Base-by-base conservation (phyloP, 2,113 vertebrate species). In the Callionymus lyra region DNA sequence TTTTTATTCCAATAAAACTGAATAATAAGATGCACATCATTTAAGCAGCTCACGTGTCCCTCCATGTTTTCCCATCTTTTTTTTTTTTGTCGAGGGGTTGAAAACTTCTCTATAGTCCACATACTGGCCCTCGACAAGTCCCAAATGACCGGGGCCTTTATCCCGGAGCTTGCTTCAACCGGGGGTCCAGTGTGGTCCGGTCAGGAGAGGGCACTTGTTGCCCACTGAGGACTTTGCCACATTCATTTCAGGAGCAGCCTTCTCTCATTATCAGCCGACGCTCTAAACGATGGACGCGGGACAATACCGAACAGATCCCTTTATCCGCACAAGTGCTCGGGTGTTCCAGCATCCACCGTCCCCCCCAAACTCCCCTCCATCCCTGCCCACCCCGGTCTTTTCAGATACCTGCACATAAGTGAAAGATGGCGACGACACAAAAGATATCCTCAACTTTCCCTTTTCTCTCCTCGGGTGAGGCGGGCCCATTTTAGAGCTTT, bases 401-500 rank as follows among this genome's bases (percentile, higher is more conserved):
- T 81, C 76, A 86, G 83, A 86, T 86, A 87, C 82, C 84, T 84
- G 83, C 84, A 83, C 68, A 79, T 66, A 68, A 76, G 74, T 63
- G 71, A 86, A 80, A 81, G 73, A 81, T 71, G 77, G 68, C 48
- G 65, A 36, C 62, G 51, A 71, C 62, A 85, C 82, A 85, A 87
- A 85, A 66, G 72, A 77, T 82, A 82, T 84, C 81, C 77, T 82
- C 77, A 84, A 83, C 82, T 81, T 83, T 83, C 74, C 72, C 74
- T 81, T 27, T 76, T 64, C 79, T 70, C 58, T 60, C 62, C 67
- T 73, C 72, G 64, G 57, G 63, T 78, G 63, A 63, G 76, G 80
- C 77, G 46, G 73, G 81, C 78, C 81, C 59, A 76, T 77, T 79
- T 83, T 81, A 73, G 81, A 84, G 70, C 78, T 48, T 80, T 80